A percentile compares a stretch with the other conserved stretches of the same genome.
phyloP scores from a whole-genome alignment of 2,888 invertebrate genomes.

The Drosophila meridionalis region DNA sequence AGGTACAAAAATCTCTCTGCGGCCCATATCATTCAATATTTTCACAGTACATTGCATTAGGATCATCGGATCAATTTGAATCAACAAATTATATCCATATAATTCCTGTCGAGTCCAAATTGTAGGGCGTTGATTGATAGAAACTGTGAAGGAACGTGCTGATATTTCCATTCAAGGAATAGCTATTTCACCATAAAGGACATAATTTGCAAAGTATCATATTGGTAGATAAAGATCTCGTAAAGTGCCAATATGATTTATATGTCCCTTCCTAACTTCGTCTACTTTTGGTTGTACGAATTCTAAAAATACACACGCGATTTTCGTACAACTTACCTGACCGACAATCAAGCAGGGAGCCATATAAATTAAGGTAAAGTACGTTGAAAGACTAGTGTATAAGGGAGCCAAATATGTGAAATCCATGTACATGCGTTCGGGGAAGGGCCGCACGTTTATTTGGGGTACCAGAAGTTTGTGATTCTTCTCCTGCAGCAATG shows the following conservation, averaged over 20 bases:
- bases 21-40: too few species aligned
- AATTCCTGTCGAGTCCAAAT: too few species aligned
- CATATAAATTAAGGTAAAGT: conserved; percentile 21
- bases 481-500: conserved; percentile 21
- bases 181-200: too few species aligned
- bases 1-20: too few species aligned
- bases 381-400: not conserved
- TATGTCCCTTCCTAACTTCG: not conserved
- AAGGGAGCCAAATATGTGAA: not conserved
- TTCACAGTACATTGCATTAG: too few species aligned
- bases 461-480: conserved; percentile 8
- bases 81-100: too few species aligned
- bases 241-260: not conserved
- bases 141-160: too few species aligned
- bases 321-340: conserved; percentile 28
- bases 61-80: too few species aligned
- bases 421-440: not conserved
- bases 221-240: too few species aligned
- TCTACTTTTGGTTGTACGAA: not conserved
- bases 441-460: conserved; percentile 31
- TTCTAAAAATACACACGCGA: not conserved
- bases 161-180: too few species aligned
- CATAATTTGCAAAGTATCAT: too few species aligned
- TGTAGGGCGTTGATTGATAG: too few species aligned
- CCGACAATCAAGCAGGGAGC: conserved; percentile 31